Evolutionary conservation across 2,113 vertebrate genomes (phyloP), one percentile per base, ranked within the genome.

Genomic region (Lucifuga dentata): DNA sequence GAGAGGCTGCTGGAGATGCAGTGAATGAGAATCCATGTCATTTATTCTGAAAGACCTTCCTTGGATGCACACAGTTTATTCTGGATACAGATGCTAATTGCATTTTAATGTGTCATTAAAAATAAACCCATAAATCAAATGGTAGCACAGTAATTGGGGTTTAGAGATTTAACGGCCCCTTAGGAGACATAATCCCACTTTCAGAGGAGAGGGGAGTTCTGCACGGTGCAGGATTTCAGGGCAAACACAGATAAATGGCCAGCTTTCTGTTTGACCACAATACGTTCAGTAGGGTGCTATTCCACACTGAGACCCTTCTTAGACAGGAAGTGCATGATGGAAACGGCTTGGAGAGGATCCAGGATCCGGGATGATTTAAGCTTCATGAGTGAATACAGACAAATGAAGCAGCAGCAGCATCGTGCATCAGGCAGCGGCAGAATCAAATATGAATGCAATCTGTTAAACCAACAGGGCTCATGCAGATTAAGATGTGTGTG

Each of bases 71-170:
- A 85, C 80, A 82, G 84, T 91, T 89, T 92, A 80, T 90, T 90
- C 85, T 86, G 83, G 86, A 91, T 87, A 90, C 73, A 83, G 83
- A 92, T 90, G 89, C 89, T 92, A 92, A 92, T 92, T 90, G 86
- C 86, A 89, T 92, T 92, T 92, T 92, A 93, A 93, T 92, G 90
- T 84, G 79, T 90, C 88, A 89, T 92, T 91, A 91, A 88, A 91
- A 90, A 87, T 85, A 88, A 91, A 91, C 74, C 79, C 81, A 91
- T 91, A 93, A 91, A 93, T 92, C 91, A 93, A 83, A 70, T 67
- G 76, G 81, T 79, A 83, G 79, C 73, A 52, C 64, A 73, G 67
- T 91, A 89, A 91, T 88, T 88, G 78, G 84, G 74, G 75, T 89
- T 91, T 81, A 85, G 83, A 90, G 88, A 89, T 77, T 86, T 86